Evolutionary conservation across 2,797 vertebrate genomes (phyloP), one percentile per base, ranked within the genome.

Genomic region (Helarctos malayanus): DNA sequence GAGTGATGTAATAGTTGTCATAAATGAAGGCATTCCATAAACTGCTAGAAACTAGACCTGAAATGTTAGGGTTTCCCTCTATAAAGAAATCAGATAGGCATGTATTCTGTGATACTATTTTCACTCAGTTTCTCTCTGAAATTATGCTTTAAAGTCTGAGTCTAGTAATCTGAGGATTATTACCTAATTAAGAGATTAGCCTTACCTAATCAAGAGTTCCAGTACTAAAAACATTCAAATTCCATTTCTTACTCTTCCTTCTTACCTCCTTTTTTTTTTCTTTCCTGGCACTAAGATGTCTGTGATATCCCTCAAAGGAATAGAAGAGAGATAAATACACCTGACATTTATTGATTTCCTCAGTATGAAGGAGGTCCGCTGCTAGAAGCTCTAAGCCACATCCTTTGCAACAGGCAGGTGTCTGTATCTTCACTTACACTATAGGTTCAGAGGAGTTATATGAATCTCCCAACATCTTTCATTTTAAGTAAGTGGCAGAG

Each of bases 41-140:
- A 82, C 14, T 92, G 21, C 32, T 94, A 7, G 68, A 59, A 92
- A 89, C 38, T 29, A 86, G 18, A 68, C 61, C 21, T 87, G 49
- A 86, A 95, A 81, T 49, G 12, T 83, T 71, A 52, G 19, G 16
- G 3, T 91, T 86, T 94, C 10, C 29, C 15, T 63, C 35, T n/a
- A 18, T 32, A 25, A 84, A 68, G 29, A 87, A 89, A 65, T 57
- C 10, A 94, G 38, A 61, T 7, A 15, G 3, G 0, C 7, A 38
- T 81, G 6, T 89, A 15, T 65, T 68, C 63, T 83, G 29, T 90
- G 27, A 88, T 15, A 41, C 82, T 63, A 69, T 7, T 65, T 18
- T 87, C 29, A 91, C 52, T 91, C 69, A 69, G 1, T 49, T 92
- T 49, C 23, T 86, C 15, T 83, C 23, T 95, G 27, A 73, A 95